These are phyloP conservation scores for Drosophila nigricruria DNA, from an alignment of 2,888 invertebrate species.

Conservation along the genomic window DNA sequence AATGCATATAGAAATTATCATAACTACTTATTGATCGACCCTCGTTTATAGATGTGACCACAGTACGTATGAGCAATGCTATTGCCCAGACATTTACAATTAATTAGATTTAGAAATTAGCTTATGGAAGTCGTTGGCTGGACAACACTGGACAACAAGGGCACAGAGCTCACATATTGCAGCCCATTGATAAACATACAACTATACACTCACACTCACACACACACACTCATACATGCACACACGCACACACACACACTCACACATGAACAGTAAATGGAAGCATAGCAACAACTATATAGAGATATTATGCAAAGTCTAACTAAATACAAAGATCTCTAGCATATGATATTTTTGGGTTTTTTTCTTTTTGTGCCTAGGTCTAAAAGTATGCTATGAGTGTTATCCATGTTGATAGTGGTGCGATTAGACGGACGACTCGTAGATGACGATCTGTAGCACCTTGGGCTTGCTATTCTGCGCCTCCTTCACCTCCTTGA, in stretches of 20 bases:
- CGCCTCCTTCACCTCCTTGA: slow-evolving; percentile 89
- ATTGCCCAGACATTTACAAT: slow-evolving; percentile 60
- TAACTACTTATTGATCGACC: slow-evolving; percentile 15
- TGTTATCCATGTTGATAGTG: slow-evolving; percentile 20
- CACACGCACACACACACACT: not conserved
- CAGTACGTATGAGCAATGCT: slow-evolving; percentile 72
- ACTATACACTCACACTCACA: not conserved
- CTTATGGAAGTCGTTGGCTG: slow-evolving; percentile 57
- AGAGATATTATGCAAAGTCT: slow-evolving; percentile 21
- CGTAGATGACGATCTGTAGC: slow-evolving; percentile 94
- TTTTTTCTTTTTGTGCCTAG: slow-evolving; percentile 28
- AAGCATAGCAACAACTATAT: slow-evolving; percentile 10
- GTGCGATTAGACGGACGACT: slow-evolving; percentile 91
- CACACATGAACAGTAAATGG: slow-evolving; percentile 2
- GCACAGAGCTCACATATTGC: not conserved
- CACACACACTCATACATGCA: not conserved
- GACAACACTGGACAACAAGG: slow-evolving; percentile 23
- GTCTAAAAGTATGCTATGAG: slow-evolving; percentile 37
- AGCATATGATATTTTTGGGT: slow-evolving; percentile 25
- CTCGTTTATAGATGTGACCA: slow-evolving; percentile 37
- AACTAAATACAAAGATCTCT: slow-evolving; percentile 35
- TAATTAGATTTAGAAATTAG: slow-evolving; percentile 42
- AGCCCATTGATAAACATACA: slow-evolving; percentile 20
- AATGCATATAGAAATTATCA: not conserved
- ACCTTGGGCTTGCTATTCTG: slow-evolving; percentile 86